Evolutionary conservation across 2,113 vertebrate genomes (phyloP), one percentile per base, ranked within the genome.

Genomic region (Cariama cristata): DNA sequence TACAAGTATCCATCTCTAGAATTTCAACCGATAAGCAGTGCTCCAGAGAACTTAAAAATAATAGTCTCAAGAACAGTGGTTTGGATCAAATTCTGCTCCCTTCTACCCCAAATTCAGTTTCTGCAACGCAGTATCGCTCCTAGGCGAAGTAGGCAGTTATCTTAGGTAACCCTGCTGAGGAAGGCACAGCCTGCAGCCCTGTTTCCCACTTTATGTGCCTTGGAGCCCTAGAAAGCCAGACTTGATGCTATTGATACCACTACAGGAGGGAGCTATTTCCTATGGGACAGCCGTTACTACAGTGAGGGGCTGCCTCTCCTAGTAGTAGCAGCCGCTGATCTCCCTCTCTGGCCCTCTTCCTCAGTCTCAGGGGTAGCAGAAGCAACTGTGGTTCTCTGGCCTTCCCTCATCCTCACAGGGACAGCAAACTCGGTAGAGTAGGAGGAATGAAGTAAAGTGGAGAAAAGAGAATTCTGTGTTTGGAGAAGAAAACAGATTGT

Each of bases 191-290:
- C 32, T 69, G 45, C 40, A 74, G n/a, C 13, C 8, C 27, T 64
- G 9, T 26, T 64, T 13, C 40, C 32, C 27, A 13, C 21, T 18
- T 45, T 3, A 17, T 0, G 0, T 35, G 30, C 14, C 20, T 4
- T 42, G n/a, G 53, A 68, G 63, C 49, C 47, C 47, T 12, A 33
- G 27, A 63, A 72, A 53, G 44, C 18, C 47, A 68, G 19, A 45
- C 5, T 6, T 27, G 11, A 62, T 58, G 47, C 19, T 53, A 26
- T 8, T 17, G 27, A 50, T 30, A 32, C 38, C 53, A 33, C 20
- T 53, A 32, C 10, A 55, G 6, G 14, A 68, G 9, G 11, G 3
- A 90, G 8, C 5, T 33, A 4, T 63, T 90, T 44, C 50, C 63
- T 26, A 27, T 5, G 5, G 20, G 47, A 72, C 12, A 63, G 18